Evolutionary conservation across 2,888 invertebrate genomes (phyloP).

Genomic region (Sisyra terminalis): DNA sequence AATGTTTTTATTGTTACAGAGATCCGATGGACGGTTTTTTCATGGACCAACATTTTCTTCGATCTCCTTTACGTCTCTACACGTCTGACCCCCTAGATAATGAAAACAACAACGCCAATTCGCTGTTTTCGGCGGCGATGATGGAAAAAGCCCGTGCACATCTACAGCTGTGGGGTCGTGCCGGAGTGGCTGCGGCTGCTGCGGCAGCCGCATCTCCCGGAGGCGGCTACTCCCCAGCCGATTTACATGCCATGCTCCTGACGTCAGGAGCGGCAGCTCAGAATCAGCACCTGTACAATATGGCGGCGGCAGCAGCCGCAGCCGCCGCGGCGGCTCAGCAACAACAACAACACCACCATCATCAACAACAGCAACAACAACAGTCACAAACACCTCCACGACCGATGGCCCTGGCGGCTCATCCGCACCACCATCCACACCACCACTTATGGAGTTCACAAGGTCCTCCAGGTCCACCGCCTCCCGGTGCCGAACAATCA

Average conservation of each 20-base stretch:
- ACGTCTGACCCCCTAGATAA: slow-evolving; percentile 37
- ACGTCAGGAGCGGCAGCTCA: slow-evolving; percentile 22
- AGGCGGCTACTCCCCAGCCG: slow-evolving; percentile 28
- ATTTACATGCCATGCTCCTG: slow-evolving; percentile 25
- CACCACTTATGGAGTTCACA: slow-evolving; percentile 25
- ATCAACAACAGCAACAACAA: slow-evolving; percentile 14
- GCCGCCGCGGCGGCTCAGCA: slow-evolving; percentile 21
- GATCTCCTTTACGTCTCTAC: slow-evolving; percentile 37
- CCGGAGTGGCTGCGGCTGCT: slow-evolving; percentile 26
- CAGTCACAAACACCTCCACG: slow-evolving; percentile 20
- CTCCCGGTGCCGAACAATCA: slow-evolving; percentile 15
- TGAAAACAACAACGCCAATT: slow-evolving; percentile 27
- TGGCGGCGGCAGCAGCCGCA: slow-evolving; percentile 10
- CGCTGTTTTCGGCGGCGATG: slow-evolving; percentile 31
- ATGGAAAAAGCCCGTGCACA: slow-evolving; percentile 38
- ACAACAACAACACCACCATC: slow-evolving; percentile 15
- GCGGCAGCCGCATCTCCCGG: slow-evolving; percentile 17
- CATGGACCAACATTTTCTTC: slow-evolving; percentile 60
- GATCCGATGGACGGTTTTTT: slow-evolving; percentile 68
- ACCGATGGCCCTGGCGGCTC: slow-evolving; percentile 23
- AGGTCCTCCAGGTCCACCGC: slow-evolving; percentile 12
- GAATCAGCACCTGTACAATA: slow-evolving; percentile 22
- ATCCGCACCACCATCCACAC: slow-evolving; percentile 12
- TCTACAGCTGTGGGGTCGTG: slow-evolving; percentile 33
- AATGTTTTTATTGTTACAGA: slow-evolving; percentile 22